Base-by-base conservation (phyloP, 1,140 invertebrate species). In the Physella acuta region DNA sequence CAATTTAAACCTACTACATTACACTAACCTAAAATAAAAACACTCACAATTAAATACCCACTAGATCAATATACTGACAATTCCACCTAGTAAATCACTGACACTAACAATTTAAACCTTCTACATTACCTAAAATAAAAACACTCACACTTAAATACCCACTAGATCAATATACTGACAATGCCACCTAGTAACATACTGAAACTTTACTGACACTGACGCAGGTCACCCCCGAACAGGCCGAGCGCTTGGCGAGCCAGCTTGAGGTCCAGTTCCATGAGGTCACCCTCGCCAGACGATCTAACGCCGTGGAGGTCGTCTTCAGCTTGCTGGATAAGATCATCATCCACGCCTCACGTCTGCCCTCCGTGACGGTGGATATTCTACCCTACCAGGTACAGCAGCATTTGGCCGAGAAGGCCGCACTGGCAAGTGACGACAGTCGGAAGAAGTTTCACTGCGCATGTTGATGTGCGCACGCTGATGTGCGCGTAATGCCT, bases 201-300 rank as follows among this genome's bases (percentile, higher is more conserved):
- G 11, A 11, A 20, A 11, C n/a, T n/a, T n/a, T n/a, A n/a, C n/a
- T 62, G 5, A 14, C 62, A 4, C 24, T 37, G 20, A 4, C 56
- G 8, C 36, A 68, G 66, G 39, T 68, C 5, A 56, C 26, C 16
- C 30, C 55, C 1, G 66, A 68, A 14, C 66, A 68, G 26, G 66
- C 66, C n/a, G 53, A 68, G 28, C 34, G 39, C 1, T 17, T 68
- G 31, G 66, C 66, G 1, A 49, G 16, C 30, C 66, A 68, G 66
- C 56, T 68, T 2, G 66, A 60, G 26, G 60, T 68, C 55, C 66
- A 68, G 66, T 60, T 44, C 26, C 66, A 55, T 24, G 56, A 68
- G n/a, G 34, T 68, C 11, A 26, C 30, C 26, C 51, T 67, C 20
- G 11, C 33, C 28, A 66, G 56, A 30, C 31, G 30, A 37, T 56